phyloP scores from a whole-genome alignment of 2,797 vertebrate genomes.

The Gymnothorax javanicus region DNA sequence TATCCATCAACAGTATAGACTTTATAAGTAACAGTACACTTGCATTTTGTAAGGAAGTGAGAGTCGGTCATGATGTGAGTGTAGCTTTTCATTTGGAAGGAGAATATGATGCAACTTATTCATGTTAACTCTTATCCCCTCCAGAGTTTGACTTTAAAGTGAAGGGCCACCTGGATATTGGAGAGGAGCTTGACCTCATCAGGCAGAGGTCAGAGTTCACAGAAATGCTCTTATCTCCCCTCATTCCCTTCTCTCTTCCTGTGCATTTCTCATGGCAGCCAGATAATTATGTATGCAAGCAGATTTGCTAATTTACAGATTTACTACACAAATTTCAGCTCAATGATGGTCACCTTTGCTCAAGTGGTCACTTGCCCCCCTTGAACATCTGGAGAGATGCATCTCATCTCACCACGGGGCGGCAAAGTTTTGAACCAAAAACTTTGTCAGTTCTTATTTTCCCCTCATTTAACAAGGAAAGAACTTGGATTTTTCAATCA shows the following conservation, averaged over 20 bases:
- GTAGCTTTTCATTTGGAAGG: background rate
- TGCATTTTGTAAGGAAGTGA: too few relatives aligned
- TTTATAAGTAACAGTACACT: too few relatives aligned
- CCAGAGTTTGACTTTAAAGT: conserved; percentile 83
- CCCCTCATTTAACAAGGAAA: background rate
- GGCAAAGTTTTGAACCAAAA: background rate
- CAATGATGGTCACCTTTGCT: background rate
- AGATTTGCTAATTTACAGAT: background rate
- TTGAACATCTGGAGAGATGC: background rate
- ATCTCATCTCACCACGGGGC: background rate
- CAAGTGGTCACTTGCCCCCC: background rate
- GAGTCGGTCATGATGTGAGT: background rate
- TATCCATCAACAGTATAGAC: too few relatives aligned
- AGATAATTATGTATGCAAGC: background rate
- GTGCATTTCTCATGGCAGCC: too few relatives aligned
- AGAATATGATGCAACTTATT: background rate
- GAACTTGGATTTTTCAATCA: background rate
- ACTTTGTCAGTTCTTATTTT: background rate
- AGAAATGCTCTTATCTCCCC: background rate
- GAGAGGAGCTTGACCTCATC: conserved; percentile 82
- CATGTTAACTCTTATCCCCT: conserved; percentile 35
- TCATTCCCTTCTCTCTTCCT: background rate
- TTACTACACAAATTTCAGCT: too few relatives aligned
- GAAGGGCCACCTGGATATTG: conserved; percentile 82
- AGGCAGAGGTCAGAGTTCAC: conserved; percentile 78